Evolutionary conservation across 1,140 invertebrate species (phyloP), one percentile per base, ranked within the genome.

Genomic region (Drosophila sulfurigaster): DNA sequence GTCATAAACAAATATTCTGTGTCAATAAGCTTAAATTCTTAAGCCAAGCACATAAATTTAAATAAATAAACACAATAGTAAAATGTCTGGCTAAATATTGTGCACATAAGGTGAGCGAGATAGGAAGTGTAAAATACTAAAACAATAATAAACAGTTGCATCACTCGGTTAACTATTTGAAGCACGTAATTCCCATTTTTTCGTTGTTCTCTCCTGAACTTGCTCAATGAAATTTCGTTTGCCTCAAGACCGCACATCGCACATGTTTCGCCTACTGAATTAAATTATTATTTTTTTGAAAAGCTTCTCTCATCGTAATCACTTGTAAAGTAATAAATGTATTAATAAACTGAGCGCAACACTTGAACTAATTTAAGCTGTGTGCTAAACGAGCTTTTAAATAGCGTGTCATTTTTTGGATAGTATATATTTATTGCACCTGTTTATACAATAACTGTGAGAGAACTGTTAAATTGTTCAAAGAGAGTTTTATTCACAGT

Each of bases 191-290:
- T 57, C 64, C 45, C 60, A 74, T 59, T 68, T 62, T 25, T 25
- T 25, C 20, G 20, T 25, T 48, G 48, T 54, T 76, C 38, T 76
- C 38, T 46, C 67, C 67, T 57, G 54, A 65, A 81, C 75, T 75
- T 85, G 74, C 66, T 76, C 75, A 64, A 66, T 66, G 75, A 74
- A 75, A 75, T 71, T 66, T 59, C 15, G 67, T 56, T 67, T 48
- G 41, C 5, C 71, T 87, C 82, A 86, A 70, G 76, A 87, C 49
- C 63, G 57, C 52, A 4, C 32, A 48, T 51, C 81, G 66, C 63
- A 86, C 78, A 62, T 86, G 79, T 45, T 52, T 35, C 15, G 75
- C 70, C 57, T 81, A 72, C 57, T 56, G 78, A 83, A 59, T 66
- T 43, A 58, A 71, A 25, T 25, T 25, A 25, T 25, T 25, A 25